Conservation (phyloP, 1,140 invertebrate genomes). For the Dreissena rostriformis region DNA sequence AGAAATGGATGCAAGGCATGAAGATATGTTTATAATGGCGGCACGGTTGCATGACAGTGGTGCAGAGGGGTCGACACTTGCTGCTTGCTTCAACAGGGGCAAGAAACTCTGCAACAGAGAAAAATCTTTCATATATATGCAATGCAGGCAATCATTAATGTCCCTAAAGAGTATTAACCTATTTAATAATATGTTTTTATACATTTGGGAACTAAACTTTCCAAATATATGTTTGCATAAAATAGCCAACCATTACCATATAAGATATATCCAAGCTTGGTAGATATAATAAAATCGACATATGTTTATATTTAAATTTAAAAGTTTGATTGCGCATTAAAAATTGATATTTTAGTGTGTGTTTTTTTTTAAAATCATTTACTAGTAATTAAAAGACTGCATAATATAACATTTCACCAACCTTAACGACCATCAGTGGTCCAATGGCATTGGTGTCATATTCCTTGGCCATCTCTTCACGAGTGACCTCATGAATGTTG, state of each 20-base stretch:
- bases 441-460: conserved; percentile 23
- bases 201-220: neutral
- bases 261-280: neutral
- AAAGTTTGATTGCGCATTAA: neutral
- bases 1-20: neutral
- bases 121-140: neutral
- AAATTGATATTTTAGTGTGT: neutral
- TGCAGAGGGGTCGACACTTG: neutral
- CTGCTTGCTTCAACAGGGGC: conserved; percentile 12
- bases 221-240: neutral
- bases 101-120: neutral
- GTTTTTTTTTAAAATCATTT: too few relatives aligned
- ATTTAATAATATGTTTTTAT: neutral
- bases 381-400: too few relatives aligned
- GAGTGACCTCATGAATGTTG: neutral
- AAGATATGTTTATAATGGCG: conserved; percentile 6
- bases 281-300: neutral
- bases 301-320: neutral
- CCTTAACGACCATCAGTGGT: conserved; percentile 27
- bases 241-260: neutral
- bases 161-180: neutral
- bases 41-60: neutral
- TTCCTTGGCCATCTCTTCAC: neutral
- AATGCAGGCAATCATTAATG: neutral
- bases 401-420: neutral